Conservation (phyloP, 2,888 invertebrate genomes). For the Pecten maximus region DNA sequence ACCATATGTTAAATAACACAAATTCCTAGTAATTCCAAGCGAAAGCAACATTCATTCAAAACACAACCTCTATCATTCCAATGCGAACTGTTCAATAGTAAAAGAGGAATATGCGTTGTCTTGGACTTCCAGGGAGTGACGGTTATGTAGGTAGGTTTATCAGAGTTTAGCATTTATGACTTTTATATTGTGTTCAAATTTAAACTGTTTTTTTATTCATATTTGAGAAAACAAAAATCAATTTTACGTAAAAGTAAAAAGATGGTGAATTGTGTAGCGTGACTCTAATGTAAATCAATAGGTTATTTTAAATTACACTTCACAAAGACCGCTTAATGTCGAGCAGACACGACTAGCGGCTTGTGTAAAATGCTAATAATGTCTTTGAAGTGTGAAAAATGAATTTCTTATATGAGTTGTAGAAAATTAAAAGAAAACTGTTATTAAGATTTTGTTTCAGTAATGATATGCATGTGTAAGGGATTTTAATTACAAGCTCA, state of each 20-base stretch:
- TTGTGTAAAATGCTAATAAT: not conserved
- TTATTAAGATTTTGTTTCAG: not conserved
- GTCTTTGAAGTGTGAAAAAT: not conserved
- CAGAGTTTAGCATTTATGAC: not conserved
- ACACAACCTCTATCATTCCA: not conserved
- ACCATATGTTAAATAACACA: not conserved
- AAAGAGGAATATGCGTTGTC: not conserved
- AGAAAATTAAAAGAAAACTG: not conserved
- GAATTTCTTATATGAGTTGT: not conserved
- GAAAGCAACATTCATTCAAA: not conserved
- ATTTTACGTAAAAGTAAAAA: constrained; percentile 9
- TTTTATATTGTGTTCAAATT: constrained; percentile 32
- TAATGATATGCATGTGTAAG: not conserved
- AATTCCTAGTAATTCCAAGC: not conserved
- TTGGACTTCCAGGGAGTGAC: not conserved
- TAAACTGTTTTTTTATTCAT: constrained; percentile 35
- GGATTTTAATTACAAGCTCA: too few relatives aligned
- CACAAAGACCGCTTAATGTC: not conserved
- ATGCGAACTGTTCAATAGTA: not conserved
- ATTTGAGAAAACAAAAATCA: constrained; percentile 29
- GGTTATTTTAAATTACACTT: not conserved
- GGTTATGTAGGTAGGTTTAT: not conserved
- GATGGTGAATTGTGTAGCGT: not conserved
- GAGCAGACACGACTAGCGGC: not conserved
- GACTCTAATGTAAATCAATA: constrained; percentile 12